Percentiles rank a stretch among this genome's conserved stretches.
These are phyloP conservation scores for Pomatostomus ruficeps DNA, from an alignment of 2,113 vertebrate genomes.

Conservation along the genomic window DNA sequence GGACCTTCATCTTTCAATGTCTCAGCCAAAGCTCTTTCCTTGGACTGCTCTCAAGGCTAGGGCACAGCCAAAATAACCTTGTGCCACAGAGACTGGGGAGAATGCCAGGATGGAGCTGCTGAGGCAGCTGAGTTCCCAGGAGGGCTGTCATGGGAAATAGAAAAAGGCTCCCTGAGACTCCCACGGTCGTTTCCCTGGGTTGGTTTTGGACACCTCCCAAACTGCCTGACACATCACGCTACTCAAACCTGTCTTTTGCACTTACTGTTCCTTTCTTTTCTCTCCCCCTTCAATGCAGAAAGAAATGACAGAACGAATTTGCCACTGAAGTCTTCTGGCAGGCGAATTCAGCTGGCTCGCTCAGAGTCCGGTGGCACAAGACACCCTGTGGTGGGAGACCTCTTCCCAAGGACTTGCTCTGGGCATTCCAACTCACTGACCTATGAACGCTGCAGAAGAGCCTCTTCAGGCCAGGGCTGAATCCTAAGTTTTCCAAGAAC, in stretches of 20 bases:
- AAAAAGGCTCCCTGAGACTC: neutral
- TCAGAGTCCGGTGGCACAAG: accelerated
- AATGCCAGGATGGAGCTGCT: neutral
- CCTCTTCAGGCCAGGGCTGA: neutral
- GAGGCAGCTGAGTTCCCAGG: constrained; percentile 6
- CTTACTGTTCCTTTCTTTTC: constrained; percentile 12
- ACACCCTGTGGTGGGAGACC: neutral
- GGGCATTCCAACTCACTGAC: neutral
- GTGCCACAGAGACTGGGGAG: neutral
- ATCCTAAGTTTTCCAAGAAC: neutral
- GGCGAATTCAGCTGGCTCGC: neutral
- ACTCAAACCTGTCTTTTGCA: neutral
- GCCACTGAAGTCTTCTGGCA: constrained; percentile 66
- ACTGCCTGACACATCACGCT: neutral
- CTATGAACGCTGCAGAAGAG: neutral
- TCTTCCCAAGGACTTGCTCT: neutral
- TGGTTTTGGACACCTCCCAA: neutral
- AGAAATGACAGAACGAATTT: constrained; percentile 92
- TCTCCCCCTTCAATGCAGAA: constrained; percentile 71
- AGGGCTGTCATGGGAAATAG: neutral
- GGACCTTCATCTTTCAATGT: neutral
- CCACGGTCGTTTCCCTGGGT: neutral
- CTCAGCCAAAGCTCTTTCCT: neutral
- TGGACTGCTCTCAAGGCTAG: neutral
- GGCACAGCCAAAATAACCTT: neutral